These are phyloP conservation scores for Hipposideros armiger DNA, from an alignment of 2,113 vertebrate species.

Conservation along the genomic window DNA sequence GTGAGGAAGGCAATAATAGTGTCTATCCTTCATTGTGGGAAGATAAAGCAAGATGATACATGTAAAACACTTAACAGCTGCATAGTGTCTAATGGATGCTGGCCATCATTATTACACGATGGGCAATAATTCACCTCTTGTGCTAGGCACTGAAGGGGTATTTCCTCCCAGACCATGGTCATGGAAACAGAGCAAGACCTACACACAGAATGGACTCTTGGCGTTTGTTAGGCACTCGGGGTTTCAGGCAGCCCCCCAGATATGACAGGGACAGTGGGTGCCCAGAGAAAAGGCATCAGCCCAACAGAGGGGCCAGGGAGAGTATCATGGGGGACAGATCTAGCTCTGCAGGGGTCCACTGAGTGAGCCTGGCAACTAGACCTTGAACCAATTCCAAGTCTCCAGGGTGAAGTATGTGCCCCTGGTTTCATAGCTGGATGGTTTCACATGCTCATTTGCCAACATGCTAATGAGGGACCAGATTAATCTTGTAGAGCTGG, in stretches of 20 bases:
- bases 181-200: neutral
- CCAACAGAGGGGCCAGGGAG: fast-evolving
- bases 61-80: neutral
- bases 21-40: neutral
- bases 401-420: neutral
- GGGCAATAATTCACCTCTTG: neutral
- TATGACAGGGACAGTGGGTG: neutral
- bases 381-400: neutral
- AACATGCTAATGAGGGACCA: slow-evolving; percentile 66
- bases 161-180: neutral
- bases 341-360: neutral
- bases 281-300: neutral
- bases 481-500: slow-evolving; percentile 59
- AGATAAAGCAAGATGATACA: neutral
- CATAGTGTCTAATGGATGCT: neutral
- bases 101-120: neutral
- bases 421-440: slow-evolving; percentile 31
- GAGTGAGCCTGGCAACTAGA: neutral
- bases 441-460: slow-evolving; percentile 61
- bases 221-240: neutral
- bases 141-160: neutral
- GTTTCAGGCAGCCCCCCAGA: neutral
- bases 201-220: neutral
- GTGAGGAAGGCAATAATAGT: neutral
- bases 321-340: fast-evolving